phyloP scores from a whole-genome alignment of 2,797 vertebrate genomes.

The Parauchenoglanis punctatus region DNA sequence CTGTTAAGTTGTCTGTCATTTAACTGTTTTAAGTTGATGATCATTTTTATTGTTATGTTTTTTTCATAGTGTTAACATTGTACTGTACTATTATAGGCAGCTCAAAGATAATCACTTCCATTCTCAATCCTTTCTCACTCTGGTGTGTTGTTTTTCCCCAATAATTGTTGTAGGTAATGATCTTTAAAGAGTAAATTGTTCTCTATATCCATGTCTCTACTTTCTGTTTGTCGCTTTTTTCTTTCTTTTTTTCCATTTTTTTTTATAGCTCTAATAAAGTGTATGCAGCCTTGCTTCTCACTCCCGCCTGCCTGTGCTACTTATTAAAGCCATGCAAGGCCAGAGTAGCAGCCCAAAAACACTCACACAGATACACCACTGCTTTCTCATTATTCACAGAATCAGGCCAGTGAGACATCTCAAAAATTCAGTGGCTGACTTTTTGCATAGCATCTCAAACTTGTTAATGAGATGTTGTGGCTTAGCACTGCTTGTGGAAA shows the following conservation, averaged over 20 bases:
- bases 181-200: conserved; percentile 18
- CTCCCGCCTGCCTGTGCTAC: conserved; percentile 70
- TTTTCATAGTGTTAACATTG: conserved; percentile 7
- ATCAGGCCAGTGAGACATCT: conserved; percentile 28
- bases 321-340: conserved; percentile 85
- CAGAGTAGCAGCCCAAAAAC: conserved; percentile 61
- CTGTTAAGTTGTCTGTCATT: not conserved
- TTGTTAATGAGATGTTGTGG: conserved; percentile 13
- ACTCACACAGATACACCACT: not conserved
- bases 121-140: conserved; percentile 6
- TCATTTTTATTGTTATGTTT: conserved; percentile 14
- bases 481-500: not conserved
- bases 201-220: not conserved
- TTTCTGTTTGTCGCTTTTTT: not conserved
- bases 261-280: conserved; percentile 15
- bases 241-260: not conserved
- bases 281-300: conserved; percentile 22
- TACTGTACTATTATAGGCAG: conserved; percentile 8
- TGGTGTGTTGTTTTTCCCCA: not conserved
- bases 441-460: conserved; percentile 9
- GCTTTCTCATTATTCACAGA: conserved; percentile 40
- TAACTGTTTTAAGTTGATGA: not conserved
- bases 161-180: conserved; percentile 18
- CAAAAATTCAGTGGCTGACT: not conserved
- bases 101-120: conserved; percentile 1